Evolutionary conservation across 2,797 vertebrate genomes (phyloP).

Genomic region (Argentina silus): DNA sequence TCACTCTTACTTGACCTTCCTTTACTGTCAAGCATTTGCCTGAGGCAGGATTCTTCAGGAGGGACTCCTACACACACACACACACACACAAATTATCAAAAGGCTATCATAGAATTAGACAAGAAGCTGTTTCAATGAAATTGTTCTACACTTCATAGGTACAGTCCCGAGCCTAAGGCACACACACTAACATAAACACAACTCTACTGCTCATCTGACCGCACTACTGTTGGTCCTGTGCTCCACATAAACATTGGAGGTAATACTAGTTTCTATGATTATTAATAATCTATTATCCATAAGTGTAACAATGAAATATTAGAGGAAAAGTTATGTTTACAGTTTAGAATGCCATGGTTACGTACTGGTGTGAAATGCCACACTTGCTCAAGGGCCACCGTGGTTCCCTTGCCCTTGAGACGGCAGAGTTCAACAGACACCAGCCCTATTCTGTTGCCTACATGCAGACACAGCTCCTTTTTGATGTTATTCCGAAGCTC

Average conservation of each 20-base stretch:
- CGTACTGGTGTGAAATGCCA: conserved; percentile 80
- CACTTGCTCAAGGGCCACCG: conserved; percentile 73
- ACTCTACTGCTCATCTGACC: too few species aligned
- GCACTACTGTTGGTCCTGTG: too few species aligned
- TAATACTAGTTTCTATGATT: too few species aligned
- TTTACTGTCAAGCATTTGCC: conserved; percentile 73
- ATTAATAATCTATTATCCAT: too few species aligned
- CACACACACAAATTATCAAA: too few species aligned
- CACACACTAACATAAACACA: too few species aligned
- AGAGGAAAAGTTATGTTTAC: not conserved
- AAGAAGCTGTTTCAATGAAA: too few species aligned
- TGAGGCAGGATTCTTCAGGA: conserved; percentile 74
- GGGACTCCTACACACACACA: conserved; percentile 63
- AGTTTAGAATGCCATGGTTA: conserved; percentile 8
- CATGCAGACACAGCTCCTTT: conserved; percentile 81
- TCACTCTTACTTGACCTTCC: conserved; percentile 64
- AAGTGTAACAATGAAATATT: not conserved
- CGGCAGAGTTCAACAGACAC: conserved; percentile 76
- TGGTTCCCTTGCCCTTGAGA: conserved; percentile 65
- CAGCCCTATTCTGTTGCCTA: conserved; percentile 34
- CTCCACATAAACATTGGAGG: too few species aligned
- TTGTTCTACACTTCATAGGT: too few species aligned
- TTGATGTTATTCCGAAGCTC: conserved; percentile 83
- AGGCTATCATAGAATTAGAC: too few species aligned
- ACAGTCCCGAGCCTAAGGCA: too few species aligned